Conservation (phyloP, 1,140 invertebrate genomes). For the Drosophila melanica region DNA sequence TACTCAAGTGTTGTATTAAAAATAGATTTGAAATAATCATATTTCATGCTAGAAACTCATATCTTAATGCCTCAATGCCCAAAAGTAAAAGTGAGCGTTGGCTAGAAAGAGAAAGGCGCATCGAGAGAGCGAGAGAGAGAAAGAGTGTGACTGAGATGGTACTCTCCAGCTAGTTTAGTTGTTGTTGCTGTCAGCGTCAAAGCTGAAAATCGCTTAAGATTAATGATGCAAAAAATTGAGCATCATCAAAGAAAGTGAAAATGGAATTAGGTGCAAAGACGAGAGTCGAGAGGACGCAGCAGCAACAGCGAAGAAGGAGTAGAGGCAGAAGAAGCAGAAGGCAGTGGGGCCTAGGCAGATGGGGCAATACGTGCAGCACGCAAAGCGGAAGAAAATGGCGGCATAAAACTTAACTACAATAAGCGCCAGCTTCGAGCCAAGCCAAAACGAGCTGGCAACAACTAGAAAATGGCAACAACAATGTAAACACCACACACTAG, state of each 20-base stretch:
- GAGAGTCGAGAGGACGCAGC: conserved; percentile 16
- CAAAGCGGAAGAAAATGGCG: conserved; percentile 68
- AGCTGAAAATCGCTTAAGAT: conserved; percentile 78
- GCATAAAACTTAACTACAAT: conserved; percentile 79
- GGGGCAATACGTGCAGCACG: conserved; percentile 60
- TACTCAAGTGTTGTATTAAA: background rate
- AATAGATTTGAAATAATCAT: background rate
- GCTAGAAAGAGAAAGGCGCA: background rate
- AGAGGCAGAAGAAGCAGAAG: background rate
- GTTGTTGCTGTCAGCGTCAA: conserved; percentile 62
- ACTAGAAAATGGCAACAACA: conserved; percentile 30
- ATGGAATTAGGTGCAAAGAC: conserved; percentile 76
- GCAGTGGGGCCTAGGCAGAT: background rate
- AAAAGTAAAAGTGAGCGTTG: conserved; percentile 5
- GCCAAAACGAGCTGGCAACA: conserved; percentile 63
- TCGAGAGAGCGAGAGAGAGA: background rate
- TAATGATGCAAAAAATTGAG: conserved; percentile 81
- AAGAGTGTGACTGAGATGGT: conserved; percentile 9
- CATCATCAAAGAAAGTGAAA: conserved; percentile 80
- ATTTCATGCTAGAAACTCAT: conserved; percentile 14
- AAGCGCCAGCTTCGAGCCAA: conserved; percentile 40
- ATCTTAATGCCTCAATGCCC: conserved; percentile 19
- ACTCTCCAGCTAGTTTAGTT: background rate
- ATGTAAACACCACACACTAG: background rate
- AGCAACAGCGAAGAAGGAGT: conserved; percentile 8